Conservation (phyloP, 2,888 invertebrate species). For the Drosophila prostipennis region DNA sequence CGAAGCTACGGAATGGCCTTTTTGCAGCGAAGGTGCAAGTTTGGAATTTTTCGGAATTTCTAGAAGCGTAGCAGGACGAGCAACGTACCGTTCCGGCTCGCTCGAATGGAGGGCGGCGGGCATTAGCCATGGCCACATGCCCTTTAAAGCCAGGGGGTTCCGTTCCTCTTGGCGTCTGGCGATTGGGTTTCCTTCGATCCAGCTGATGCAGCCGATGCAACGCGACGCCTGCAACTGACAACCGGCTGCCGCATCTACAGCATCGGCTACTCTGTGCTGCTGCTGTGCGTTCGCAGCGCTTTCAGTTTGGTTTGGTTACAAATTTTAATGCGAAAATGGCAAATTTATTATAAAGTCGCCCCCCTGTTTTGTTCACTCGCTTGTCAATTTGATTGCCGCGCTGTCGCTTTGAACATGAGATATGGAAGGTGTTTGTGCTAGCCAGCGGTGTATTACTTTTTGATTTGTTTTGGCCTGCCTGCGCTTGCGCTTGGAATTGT, state of each 20-base stretch:
- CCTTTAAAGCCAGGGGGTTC: background rate
- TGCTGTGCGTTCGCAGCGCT: conserved; percentile 21
- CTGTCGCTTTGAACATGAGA: conserved; percentile 65
- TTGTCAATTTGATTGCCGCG: conserved; percentile 74
- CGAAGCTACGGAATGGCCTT: background rate
- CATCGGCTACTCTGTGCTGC: background rate
- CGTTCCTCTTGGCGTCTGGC: too few species aligned
- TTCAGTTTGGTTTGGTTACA: conserved; percentile 66
- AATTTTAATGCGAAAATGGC: conserved; percentile 82
- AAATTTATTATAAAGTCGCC: conserved; percentile 78
- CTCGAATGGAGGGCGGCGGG: conserved; percentile 54
- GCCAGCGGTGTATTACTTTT: conserved; percentile 55
- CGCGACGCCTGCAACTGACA: conserved; percentile 66
- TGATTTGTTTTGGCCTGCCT: conserved; percentile 36
- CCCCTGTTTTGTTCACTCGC: conserved; percentile 68
- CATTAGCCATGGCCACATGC: conserved; percentile 53
- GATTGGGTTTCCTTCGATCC: background rate
- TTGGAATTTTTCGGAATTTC: background rate
- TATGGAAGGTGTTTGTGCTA: conserved; percentile 76
- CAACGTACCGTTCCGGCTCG: conserved; percentile 70
- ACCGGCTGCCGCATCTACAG: background rate
- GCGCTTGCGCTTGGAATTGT: conserved; percentile 10
- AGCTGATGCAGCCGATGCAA: conserved; percentile 59
- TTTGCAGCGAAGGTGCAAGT: background rate
- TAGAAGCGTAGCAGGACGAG: background rate